Evolutionary conservation across 2,797 vertebrate genomes (phyloP).

Genomic region (Phrynocephalus vlangalii): DNA sequence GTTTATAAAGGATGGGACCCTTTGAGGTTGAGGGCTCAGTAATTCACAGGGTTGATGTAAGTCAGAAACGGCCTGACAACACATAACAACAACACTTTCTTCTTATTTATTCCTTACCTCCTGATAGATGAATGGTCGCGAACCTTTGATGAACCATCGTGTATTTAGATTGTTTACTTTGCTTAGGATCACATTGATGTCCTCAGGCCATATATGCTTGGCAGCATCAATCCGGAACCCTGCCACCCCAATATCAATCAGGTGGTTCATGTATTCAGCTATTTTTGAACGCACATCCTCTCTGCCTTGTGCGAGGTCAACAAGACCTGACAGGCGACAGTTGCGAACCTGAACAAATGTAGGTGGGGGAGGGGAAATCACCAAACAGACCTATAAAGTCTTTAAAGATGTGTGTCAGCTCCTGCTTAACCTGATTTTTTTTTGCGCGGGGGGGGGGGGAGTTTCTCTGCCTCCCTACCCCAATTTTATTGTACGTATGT

Average conservation of each 20-base stretch:
- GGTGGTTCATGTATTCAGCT: slow-evolving; percentile 83
- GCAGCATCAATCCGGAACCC: slow-evolving; percentile 92
- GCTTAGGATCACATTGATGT: slow-evolving; percentile 80
- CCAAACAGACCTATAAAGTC: neutral
- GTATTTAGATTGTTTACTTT: slow-evolving; percentile 84
- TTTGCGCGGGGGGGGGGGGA: no score
- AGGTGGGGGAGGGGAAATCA: no score
- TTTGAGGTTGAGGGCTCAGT: neutral
- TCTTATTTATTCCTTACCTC: slow-evolving; percentile 80
- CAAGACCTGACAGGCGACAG: slow-evolving; percentile 85
- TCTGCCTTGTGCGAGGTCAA: slow-evolving; percentile 90
- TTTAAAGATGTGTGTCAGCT: neutral
- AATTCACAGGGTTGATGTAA: neutral
- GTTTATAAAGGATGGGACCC: neutral
- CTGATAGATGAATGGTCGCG: slow-evolving; percentile 89
- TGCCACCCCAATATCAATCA: slow-evolving; percentile 89
- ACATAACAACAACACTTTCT: neutral
- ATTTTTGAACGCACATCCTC: slow-evolving; percentile 84
- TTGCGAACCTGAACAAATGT: slow-evolving; percentile 83
- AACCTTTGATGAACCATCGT: slow-evolving; percentile 83
- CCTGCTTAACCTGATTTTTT: neutral
- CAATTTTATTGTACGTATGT: neutral
- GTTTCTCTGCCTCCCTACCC: neutral
- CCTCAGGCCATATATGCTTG: slow-evolving; percentile 97
- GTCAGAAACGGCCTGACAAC: no score